Evolutionary conservation across 2,113 vertebrate genomes (phyloP).

Genomic region (Podarcis raffonei): DNA sequence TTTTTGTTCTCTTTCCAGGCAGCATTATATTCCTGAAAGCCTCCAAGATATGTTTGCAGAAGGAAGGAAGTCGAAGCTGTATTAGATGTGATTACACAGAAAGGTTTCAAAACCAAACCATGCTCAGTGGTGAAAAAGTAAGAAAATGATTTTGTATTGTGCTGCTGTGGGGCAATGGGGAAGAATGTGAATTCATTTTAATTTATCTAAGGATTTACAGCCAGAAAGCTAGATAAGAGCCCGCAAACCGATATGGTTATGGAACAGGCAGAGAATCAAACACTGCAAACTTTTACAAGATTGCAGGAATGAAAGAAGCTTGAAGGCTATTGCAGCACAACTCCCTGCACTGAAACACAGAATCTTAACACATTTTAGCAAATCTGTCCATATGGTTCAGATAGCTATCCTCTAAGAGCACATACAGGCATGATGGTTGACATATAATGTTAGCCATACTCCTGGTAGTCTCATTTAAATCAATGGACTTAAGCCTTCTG

Average conservation of each 20-base stretch:
- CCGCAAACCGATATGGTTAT: background rate
- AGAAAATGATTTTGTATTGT: constrained; percentile 26
- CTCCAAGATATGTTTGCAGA: constrained; percentile 62
- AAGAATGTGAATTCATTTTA: background rate
- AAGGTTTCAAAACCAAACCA: constrained; percentile 59
- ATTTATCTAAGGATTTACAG: background rate
- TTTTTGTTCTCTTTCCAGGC: constrained; percentile 31
- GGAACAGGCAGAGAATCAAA: background rate
- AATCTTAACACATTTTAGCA: background rate
- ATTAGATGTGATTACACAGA: constrained; percentile 65
- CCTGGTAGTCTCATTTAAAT: no score
- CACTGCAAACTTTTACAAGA: background rate
- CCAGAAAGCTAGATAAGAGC: background rate
- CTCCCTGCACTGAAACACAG: background rate
- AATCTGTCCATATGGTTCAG: background rate
- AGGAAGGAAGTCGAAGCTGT: constrained; percentile 24
- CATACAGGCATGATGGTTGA: background rate
- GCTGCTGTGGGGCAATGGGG: background rate
- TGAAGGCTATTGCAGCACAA: background rate
- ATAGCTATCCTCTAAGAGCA: background rate
- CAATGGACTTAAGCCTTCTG: no score
- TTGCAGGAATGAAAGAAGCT: background rate
- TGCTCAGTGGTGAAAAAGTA: constrained; percentile 40
- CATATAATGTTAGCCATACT: background rate
- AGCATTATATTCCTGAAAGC: constrained; percentile 63